Conservation (phyloP, 2,888 invertebrate genomes). For the Dolichomitus sp. region DNA sequence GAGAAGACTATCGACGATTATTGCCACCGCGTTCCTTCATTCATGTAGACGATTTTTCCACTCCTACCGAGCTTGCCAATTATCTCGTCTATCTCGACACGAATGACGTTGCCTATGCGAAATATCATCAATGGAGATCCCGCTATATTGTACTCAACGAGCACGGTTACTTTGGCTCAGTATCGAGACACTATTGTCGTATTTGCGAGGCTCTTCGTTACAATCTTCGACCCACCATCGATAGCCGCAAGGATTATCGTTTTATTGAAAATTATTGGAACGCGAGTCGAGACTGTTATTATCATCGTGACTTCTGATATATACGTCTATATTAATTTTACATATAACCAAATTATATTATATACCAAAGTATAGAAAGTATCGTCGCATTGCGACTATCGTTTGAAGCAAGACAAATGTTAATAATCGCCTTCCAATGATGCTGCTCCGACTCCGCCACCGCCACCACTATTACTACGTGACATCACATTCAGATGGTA, state of each 20-base stretch:
- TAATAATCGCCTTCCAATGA: too few species aligned
- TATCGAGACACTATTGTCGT: conserved; percentile 89
- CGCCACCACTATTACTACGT: too few species aligned
- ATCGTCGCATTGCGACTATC: too few species aligned
- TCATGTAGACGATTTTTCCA: conserved; percentile 88
- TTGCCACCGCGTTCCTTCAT: conserved; percentile 90
- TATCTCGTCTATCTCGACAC: conserved; percentile 87
- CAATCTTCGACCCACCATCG: conserved; percentile 83
- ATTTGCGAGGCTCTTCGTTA: conserved; percentile 91
- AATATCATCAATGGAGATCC: conserved; percentile 89
- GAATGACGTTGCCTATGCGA: conserved; percentile 83
- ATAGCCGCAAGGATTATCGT: conserved; percentile 75
- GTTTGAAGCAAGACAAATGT: too few species aligned
- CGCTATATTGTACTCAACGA: conserved; percentile 89
- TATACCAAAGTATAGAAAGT: too few species aligned
- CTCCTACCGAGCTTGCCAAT: conserved; percentile 87
- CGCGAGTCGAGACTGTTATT: conserved; percentile 75
- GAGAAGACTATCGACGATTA: conserved; percentile 85
- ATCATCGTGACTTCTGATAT: background rate
- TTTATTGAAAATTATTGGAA: conserved; percentile 86
- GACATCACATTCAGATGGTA: too few species aligned
- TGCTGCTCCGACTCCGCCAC: too few species aligned
- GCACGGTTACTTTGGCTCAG: conserved; percentile 90
- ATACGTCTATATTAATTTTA: background rate
- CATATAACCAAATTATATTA: too few species aligned